Evolutionary conservation across 2,797 vertebrate species (phyloP).

Genomic region (Linurgus olivaceus): DNA sequence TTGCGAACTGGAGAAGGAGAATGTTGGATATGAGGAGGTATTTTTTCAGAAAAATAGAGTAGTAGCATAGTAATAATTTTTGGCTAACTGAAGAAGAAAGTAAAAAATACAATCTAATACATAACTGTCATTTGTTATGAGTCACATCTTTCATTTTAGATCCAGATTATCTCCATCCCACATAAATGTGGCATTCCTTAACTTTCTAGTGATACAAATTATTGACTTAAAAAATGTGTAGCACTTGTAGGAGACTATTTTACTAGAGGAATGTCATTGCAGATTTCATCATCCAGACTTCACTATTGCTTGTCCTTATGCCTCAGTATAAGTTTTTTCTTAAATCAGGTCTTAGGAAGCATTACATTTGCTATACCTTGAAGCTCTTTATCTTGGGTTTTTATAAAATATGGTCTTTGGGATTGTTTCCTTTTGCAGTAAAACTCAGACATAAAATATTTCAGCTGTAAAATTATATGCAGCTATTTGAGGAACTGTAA

Average conservation of each 20-base stretch:
- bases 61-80: neutral
- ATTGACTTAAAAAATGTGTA: neutral
- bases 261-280: neutral
- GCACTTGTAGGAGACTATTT: neutral
- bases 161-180: neutral
- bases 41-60: neutral
- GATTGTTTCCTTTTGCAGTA: neutral
- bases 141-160: neutral
- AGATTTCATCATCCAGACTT: neutral
- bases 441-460: neutral
- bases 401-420: neutral
- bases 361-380: neutral
- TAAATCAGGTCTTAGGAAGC: neutral
- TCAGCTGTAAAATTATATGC: neutral
- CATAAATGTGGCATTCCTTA: neutral
- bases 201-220: neutral
- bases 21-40: neutral
- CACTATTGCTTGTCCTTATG: neutral
- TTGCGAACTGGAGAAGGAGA: neutral
- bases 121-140: neutral
- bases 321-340: neutral
- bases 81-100: neutral
- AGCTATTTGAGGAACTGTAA: neutral
- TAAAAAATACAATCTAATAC: neutral
- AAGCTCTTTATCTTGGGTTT: neutral